Percentiles rank a stretch among this genome's conserved stretches.
phyloP scores from a whole-genome alignment of 2,888 invertebrate genomes.

The Drosophila neutralis region DNA sequence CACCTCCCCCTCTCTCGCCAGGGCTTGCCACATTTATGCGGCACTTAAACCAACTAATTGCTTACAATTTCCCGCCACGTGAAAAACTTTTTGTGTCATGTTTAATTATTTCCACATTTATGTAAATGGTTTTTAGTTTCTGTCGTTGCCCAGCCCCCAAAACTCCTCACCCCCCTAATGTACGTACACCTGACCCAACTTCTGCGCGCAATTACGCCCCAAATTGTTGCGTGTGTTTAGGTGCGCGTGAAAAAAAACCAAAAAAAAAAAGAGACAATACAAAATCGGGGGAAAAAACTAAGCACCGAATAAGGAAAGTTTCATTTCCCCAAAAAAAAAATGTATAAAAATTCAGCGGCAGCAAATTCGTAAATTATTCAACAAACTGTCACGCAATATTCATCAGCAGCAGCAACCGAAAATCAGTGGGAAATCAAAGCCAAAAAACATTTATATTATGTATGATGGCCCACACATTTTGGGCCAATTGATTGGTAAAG shows the following conservation, averaged over 20 bases:
- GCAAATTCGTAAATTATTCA: constrained; percentile 78
- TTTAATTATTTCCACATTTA: constrained; percentile 81
- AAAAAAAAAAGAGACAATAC: constrained; percentile 17
- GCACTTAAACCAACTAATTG: constrained; percentile 83
- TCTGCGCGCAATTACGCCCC: constrained; percentile 73
- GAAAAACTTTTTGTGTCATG: constrained; percentile 71
- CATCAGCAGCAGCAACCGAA: constrained; percentile 31
- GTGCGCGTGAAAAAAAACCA: constrained; percentile 72
- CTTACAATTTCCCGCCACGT: constrained; percentile 68
- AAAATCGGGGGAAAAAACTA: constrained; percentile 12
- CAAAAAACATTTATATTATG: constrained; percentile 58
- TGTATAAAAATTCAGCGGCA: constrained; percentile 1
- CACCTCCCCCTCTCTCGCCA: not conserved
- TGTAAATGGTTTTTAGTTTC: constrained; percentile 56
- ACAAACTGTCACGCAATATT: constrained; percentile 80
- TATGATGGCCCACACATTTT: constrained; percentile 33
- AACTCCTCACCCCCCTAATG: not conserved
- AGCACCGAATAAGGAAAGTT: constrained; percentile 36
- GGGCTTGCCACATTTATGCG: constrained; percentile 76
- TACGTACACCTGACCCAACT: constrained; percentile 31
- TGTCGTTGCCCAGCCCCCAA: constrained; percentile 14
- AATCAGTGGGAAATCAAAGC: constrained; percentile 65
- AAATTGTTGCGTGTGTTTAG: constrained; percentile 78
- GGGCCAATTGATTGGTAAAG: constrained; percentile 62
- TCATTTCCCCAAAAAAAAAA: constrained; percentile 3